A percentile compares a stretch with the other conserved stretches of the same genome.
These are phyloP conservation scores for Priocnemis perturbator DNA, from an alignment of 2,888 invertebrate genomes.

Conservation along the genomic window DNA sequence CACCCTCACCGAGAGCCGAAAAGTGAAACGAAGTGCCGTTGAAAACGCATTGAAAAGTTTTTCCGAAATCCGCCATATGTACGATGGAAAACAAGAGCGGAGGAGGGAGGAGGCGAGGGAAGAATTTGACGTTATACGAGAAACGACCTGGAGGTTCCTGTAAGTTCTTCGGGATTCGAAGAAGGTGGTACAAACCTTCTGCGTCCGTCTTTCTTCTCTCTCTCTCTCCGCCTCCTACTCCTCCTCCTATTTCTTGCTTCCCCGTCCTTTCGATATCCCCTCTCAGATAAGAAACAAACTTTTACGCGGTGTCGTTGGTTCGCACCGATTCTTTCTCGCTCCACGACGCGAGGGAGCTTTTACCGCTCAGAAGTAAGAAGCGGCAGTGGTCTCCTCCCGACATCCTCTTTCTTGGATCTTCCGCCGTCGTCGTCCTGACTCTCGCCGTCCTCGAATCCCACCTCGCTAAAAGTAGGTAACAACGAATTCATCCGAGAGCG, in stretches of 20 bases:
- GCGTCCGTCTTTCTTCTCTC: neutral
- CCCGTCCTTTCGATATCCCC: conserved; percentile 34
- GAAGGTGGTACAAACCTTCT: neutral
- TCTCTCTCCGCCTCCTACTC: conserved; percentile 8
- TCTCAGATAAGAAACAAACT: conserved; percentile 53
- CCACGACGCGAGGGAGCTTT: conserved; percentile 37
- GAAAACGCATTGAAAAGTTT: conserved; percentile 43
- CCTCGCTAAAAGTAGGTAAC: conserved; percentile 13
- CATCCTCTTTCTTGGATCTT: conserved; percentile 13
- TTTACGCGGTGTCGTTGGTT: conserved; percentile 50
- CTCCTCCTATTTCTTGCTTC: neutral
- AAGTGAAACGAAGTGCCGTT: conserved; percentile 48
- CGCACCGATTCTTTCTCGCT: conserved; percentile 33
- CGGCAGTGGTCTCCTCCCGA: neutral
- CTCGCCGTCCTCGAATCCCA: neutral
- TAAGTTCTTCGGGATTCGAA: conserved; percentile 17
- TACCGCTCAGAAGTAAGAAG: conserved; percentile 20
- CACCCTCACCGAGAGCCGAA: conserved; percentile 15
- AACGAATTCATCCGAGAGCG: conserved; percentile 35
- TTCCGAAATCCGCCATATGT: conserved; percentile 28
- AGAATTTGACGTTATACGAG: conserved; percentile 26
- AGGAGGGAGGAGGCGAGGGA: conserved; percentile 5
- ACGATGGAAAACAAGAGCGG: conserved; percentile 2
- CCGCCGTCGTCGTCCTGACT: conserved; percentile 10
- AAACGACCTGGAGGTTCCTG: conserved; percentile 28